Conservation (phyloP, 2,113 vertebrate species). For the Nycticebus coucang region DNA sequence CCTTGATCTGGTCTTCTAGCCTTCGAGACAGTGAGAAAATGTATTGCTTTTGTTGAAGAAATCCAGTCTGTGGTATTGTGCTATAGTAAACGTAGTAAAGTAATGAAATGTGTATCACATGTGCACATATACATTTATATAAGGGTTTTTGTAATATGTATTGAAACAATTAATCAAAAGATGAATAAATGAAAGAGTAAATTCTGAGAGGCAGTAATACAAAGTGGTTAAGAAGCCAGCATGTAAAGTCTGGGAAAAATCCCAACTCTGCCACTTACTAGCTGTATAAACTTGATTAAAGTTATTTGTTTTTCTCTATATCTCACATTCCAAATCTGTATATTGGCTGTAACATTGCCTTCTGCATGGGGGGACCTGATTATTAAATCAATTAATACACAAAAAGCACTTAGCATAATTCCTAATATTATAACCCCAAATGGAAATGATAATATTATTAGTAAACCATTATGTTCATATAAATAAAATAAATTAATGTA, state of each 20-base stretch:
- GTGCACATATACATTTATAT: neutral
- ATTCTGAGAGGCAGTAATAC: neutral
- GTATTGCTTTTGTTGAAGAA: neutral
- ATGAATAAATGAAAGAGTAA: neutral
- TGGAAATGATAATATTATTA: neutral
- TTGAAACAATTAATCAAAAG: neutral
- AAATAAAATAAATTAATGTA: neutral
- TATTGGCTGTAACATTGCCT: neutral
- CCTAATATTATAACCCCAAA: neutral
- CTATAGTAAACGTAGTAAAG: neutral
- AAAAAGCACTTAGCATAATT: neutral
- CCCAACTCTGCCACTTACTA: neutral
- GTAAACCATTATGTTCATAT: conserved; percentile 7
- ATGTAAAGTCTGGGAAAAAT: neutral
- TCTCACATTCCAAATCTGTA: neutral
- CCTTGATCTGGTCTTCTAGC: neutral
- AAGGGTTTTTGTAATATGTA: neutral
- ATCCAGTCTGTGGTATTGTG: neutral
- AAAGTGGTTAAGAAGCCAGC: neutral
- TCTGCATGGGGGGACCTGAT: neutral
- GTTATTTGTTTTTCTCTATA: neutral
- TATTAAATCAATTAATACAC: neutral
- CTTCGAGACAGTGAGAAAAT: neutral
- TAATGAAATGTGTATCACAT: neutral
- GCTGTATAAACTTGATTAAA: neutral